Percentiles rank a stretch among this genome's conserved stretches.
These are phyloP conservation scores for Oreochromis aureus DNA, from an alignment of 2,113 vertebrate species.

Conservation along the genomic window DNA sequence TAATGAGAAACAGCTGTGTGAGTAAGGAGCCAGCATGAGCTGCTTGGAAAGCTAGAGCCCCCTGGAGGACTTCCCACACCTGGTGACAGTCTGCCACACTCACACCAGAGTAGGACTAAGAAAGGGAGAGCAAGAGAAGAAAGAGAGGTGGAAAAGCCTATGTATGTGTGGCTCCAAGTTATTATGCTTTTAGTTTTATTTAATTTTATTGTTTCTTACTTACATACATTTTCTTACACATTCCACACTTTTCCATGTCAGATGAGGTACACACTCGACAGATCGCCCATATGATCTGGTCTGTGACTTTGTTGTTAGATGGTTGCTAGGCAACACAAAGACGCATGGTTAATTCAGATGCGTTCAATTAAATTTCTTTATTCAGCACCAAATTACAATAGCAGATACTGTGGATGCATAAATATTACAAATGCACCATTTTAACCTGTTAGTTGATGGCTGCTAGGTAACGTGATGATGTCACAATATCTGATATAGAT, in stretches of 20 bases:
- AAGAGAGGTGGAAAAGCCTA: background rate
- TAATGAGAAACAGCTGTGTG: background rate
- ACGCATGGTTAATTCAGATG: no score
- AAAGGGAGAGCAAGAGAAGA: background rate
- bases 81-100: background rate
- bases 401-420: background rate
- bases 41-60: no score
- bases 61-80: background rate
- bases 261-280: no score
- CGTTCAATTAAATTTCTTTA: background rate
- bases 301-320: no score
- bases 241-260: no score
- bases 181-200: rapidly evolving
- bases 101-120: background rate
- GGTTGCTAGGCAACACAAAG: no score
- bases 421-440: background rate
- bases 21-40: background rate
- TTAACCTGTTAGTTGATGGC: background rate
- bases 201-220: background rate
- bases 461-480: background rate
- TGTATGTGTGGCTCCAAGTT: rapidly evolving
- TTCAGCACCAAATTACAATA: background rate
- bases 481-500: background rate
- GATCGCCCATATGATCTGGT: no score
- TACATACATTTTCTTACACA: rapidly evolving